Conservation (phyloP, 2,113 vertebrate species). For the Noturus placidus region DNA sequence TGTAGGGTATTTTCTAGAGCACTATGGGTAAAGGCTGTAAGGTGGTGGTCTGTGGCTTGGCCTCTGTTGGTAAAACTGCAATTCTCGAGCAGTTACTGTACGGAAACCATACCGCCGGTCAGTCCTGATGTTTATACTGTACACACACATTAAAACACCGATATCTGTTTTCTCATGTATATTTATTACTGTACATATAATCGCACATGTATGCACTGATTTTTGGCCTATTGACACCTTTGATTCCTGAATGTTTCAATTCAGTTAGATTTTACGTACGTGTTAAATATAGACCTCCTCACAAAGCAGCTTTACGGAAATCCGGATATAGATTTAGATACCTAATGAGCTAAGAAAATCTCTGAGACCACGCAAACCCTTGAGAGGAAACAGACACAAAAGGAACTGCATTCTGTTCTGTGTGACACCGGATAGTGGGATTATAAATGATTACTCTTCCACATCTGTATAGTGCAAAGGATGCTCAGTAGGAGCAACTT, state of each 20-base stretch:
- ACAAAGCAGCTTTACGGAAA: too few species aligned
- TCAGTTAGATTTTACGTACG: background rate
- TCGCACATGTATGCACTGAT: background rate
- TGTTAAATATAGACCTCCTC: too few species aligned
- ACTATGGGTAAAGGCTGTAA: conserved; percentile 93
- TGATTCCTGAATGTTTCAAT: background rate
- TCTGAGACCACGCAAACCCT: too few species aligned
- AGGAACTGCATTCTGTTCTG: too few species aligned
- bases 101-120: conserved; percentile 83
- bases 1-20: conserved; percentile 42
- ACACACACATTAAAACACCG: background rate
- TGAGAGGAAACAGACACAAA: too few species aligned
- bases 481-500: background rate
- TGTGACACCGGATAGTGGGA: too few species aligned
- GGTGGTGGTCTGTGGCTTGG: conserved; percentile 89
- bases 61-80: conserved; percentile 90
- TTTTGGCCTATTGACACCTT: background rate
- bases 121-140: conserved; percentile 53
- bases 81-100: conserved; percentile 92
- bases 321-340: too few species aligned
- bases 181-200: background rate
- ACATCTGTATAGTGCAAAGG: too few species aligned
- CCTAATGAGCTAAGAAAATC: too few species aligned
- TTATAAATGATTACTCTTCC: too few species aligned
- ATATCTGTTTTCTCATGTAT: background rate